Evolutionary conservation across 2,888 invertebrate genomes (phyloP).

Genomic region (Theristus sp.): DNA sequence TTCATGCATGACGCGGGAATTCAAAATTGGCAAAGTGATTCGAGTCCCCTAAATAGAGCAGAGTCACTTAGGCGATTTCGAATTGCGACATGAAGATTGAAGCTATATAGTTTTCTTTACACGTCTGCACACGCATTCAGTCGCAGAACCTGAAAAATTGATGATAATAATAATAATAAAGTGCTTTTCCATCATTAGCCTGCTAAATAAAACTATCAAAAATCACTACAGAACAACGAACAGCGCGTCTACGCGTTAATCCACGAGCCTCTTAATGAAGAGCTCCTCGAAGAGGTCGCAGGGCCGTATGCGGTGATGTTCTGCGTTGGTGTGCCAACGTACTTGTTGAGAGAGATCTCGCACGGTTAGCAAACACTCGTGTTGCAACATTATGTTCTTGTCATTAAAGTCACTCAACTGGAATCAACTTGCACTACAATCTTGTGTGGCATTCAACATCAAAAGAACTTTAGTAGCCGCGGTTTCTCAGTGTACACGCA

Average conservation of each 20-base stretch:
- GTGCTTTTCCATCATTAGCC: too few relatives aligned
- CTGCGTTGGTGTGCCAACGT: background rate
- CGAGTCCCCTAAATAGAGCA: too few relatives aligned
- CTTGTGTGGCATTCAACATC: background rate
- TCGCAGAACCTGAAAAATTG: background rate
- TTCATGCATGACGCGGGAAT: background rate
- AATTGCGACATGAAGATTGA: too few relatives aligned
- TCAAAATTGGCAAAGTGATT: background rate
- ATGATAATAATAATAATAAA: background rate
- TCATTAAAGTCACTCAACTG: background rate
- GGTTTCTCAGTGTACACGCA: too few relatives aligned
- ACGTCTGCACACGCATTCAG: too few relatives aligned
- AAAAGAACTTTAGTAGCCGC: background rate
- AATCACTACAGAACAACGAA: background rate
- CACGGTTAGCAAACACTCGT: background rate
- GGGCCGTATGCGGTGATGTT: conserved; percentile 2
- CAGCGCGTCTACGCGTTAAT: background rate
- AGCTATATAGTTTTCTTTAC: too few relatives aligned
- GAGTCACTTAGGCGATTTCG: too few relatives aligned
- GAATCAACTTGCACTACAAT: too few relatives aligned
- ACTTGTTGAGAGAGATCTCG: background rate
- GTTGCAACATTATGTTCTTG: background rate
- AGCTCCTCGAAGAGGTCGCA: conserved; percentile 1
- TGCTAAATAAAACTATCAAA: too few relatives aligned
- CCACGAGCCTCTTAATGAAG: background rate